These are phyloP conservation scores for Dermochelys coriacea DNA, from an alignment of 2,797 vertebrate species.

Conservation along the genomic window DNA sequence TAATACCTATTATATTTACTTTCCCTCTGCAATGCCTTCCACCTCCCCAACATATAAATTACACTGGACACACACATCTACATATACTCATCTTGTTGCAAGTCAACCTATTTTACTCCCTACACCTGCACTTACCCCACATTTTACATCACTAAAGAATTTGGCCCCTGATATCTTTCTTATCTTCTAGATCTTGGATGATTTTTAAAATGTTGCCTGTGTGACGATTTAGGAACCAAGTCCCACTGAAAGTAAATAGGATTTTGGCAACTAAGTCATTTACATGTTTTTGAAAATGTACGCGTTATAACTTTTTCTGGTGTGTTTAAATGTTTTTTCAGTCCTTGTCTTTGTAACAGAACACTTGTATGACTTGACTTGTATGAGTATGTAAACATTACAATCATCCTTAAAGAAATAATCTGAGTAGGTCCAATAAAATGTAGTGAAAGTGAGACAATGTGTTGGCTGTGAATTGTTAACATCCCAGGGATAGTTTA, in stretches of 20 bases:
- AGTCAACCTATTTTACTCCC: background rate
- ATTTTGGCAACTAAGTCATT: too few relatives aligned
- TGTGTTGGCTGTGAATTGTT: slow-evolving; percentile 49
- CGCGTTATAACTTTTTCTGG: background rate
- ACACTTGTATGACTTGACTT: background rate
- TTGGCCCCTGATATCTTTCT: background rate
- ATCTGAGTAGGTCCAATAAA: slow-evolving; percentile 42
- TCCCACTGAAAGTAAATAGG: too few relatives aligned
- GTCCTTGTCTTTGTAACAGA: background rate
- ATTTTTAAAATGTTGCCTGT: too few relatives aligned
- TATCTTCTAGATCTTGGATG: too few relatives aligned
- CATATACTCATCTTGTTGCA: background rate
- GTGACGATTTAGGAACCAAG: too few relatives aligned
- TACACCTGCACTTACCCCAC: background rate
- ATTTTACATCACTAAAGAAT: background rate
- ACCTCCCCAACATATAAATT: background rate
- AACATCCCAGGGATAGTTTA: slow-evolving; percentile 8
- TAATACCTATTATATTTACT: too few relatives aligned
- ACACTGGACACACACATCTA: background rate
- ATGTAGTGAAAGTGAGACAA: slow-evolving; percentile 39
- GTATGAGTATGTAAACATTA: slow-evolving; percentile 38
- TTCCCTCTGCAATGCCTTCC: background rate
- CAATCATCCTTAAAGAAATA: background rate
- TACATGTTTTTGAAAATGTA: too few relatives aligned
- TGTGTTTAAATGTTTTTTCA: background rate